Base-by-base conservation (phyloP, 2,113 vertebrate species). In the Halichoeres trimaculatus region DNA sequence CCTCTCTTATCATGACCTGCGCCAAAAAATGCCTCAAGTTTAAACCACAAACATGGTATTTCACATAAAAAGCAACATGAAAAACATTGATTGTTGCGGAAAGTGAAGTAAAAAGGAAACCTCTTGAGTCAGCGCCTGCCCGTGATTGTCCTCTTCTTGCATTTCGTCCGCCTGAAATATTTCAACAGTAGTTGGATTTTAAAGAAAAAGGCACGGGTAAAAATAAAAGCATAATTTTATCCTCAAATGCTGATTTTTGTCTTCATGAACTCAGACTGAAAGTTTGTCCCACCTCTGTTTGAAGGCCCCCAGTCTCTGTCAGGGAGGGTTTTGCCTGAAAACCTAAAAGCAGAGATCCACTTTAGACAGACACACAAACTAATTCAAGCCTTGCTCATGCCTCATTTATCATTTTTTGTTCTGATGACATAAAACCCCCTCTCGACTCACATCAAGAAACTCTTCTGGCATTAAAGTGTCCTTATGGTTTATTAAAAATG, bases 1-100 rank as follows among this genome's bases (percentile, higher is more conserved):
- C 92, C 89, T 23, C 80, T 76, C 62, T 90, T 92, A 41, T 90
- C 88, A 55, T 91, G 92, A 89, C 94, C 97, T 98, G 41, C 67
- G 43, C 59, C 80, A 93, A 81, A 88, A 55, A 86, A 19, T 52
- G 38, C n/a, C 12, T 6, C 45, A n/a, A 47, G 17, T 60, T 22
- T 17, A 22, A 8, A 22, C 43, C 48, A 64, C 14, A 34, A 40
- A 50, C 16, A 34, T 17, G 0, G 45, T 20, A 48, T 47, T 35
- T 47, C 7, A 23, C 3, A 43, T 19, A 26, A 51, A 66, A 24
- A 43, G 3, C 7, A 16, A 14, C 14, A 45, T 14, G 16, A 59
- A 35, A 34, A 69, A 63, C 9, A 53, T 34, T 2, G 12, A 60
- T 5, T 4, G 16, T 11, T 35, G 20, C 20, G 3, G 30, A 30